A percentile compares a stretch with the other conserved stretches of the same genome.
Conservation (phyloP, 2,797 vertebrate genomes). For the Arnoldichthys spilopterus region DNA sequence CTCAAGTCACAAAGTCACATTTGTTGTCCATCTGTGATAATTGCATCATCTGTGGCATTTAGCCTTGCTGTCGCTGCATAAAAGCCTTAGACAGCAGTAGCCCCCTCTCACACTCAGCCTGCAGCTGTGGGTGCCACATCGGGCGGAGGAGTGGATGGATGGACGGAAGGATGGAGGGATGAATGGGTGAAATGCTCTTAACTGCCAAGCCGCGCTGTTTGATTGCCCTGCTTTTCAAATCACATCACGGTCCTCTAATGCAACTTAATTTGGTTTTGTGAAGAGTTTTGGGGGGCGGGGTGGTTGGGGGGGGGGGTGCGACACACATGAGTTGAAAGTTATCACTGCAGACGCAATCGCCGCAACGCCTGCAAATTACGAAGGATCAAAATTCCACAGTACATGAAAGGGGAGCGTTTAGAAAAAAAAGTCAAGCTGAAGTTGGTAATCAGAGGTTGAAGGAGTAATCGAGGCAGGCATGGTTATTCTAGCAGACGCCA, state of each 20-base stretch:
- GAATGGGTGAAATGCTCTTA: conserved; percentile 82
- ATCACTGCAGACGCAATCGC: conserved; percentile 77
- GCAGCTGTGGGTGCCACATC: conserved; percentile 78
- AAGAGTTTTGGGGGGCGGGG: conserved; percentile 66
- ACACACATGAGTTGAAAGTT: conserved; percentile 72
- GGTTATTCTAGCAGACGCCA: conserved; percentile 79
- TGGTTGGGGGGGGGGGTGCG: not conserved
- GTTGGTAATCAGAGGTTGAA: conserved; percentile 85
- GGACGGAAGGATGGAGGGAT: conserved; percentile 81
- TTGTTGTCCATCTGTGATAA: conserved; percentile 76
- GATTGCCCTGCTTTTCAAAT: conserved; percentile 85
- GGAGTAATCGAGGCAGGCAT: conserved; percentile 82
- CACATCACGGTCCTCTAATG: conserved; percentile 81
- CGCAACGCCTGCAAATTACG: conserved; percentile 81
- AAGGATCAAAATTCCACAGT: conserved; percentile 78
- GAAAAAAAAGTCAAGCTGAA: conserved; percentile 77
- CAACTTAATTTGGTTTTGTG: conserved; percentile 86
- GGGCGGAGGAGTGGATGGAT: conserved; percentile 73
- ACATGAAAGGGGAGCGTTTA: conserved; percentile 57
- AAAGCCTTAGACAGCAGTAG: conserved; percentile 65
- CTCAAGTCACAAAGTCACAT: conserved; percentile 64
- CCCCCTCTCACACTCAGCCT: conserved; percentile 62
- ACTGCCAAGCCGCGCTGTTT: conserved; percentile 83
- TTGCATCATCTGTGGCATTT: conserved; percentile 69
- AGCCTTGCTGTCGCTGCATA: conserved; percentile 72